Evolutionary conservation across 2,888 invertebrate species (phyloP).

Genomic region (Eristalinus sepulchralis): DNA sequence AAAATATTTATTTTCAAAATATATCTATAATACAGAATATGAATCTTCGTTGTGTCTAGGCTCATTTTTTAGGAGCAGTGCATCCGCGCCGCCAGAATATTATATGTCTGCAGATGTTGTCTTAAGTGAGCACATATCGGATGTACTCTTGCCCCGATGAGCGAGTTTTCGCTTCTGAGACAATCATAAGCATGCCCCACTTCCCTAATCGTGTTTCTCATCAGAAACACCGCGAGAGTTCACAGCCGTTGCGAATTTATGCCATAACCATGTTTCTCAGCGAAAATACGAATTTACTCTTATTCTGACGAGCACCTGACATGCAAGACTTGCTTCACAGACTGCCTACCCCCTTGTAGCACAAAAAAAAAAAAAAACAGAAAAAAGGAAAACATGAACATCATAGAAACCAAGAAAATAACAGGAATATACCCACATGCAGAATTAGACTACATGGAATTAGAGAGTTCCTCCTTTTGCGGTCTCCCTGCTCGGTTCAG

Average conservation of each 20-base stretch:
- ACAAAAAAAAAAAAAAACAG: conserved; percentile 27
- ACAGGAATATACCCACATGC: conserved; percentile 32
- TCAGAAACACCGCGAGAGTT: neutral
- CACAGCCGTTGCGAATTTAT: conserved; percentile 19
- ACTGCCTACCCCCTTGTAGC: conserved; percentile 11
- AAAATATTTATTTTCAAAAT: no score
- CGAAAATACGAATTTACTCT: conserved; percentile 25
- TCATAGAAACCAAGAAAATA: conserved; percentile 2
- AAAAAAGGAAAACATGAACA: conserved; percentile 26
- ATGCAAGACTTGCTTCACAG: conserved; percentile 2
- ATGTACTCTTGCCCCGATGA: neutral
- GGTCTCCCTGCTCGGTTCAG: conserved; percentile 26
- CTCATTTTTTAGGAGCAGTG: no score
- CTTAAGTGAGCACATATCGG: no score
- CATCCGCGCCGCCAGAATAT: no score
- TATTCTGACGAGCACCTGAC: conserved; percentile 6
- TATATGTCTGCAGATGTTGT: no score
- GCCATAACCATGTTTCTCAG: conserved; percentile 26
- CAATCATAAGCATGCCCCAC: neutral
- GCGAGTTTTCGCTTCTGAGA: neutral
- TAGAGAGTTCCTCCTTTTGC: conserved; percentile 2
- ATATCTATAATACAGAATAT: no score
- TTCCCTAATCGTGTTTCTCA: neutral
- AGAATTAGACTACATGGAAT: conserved; percentile 65
- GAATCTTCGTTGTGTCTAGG: no score